Conservation (phyloP, 2,888 invertebrate genomes). For the Dryococelus australis region DNA sequence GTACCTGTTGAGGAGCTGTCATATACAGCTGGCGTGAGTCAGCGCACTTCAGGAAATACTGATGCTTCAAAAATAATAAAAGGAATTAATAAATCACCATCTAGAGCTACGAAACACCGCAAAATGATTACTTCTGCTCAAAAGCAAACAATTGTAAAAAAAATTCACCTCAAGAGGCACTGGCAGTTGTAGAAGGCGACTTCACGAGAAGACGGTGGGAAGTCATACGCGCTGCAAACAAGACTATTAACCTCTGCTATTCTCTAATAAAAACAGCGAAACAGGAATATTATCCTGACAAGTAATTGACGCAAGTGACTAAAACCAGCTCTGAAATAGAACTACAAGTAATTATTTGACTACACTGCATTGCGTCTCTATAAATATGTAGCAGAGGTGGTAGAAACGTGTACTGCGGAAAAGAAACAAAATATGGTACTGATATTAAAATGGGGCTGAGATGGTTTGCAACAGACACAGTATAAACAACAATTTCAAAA, state of each 20-base stretch:
- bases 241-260: background rate
- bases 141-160: background rate
- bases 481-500: conserved; percentile 16
- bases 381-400: background rate
- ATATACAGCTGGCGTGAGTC: background rate
- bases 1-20: background rate
- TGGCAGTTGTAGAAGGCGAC: background rate
- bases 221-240: background rate
- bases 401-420: background rate
- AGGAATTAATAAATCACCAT: background rate
- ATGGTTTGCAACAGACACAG: background rate
- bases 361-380: background rate
- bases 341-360: background rate
- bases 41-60: background rate
- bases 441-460: background rate
- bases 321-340: background rate
- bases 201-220: background rate
- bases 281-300: background rate
- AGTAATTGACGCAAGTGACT: background rate
- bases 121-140: background rate
- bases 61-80: background rate
- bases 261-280: background rate
- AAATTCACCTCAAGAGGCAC: background rate
- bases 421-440: background rate
- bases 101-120: background rate